A percentile compares a stretch with the other conserved stretches of the same genome.
Conservation (phyloP, 2,797 vertebrate genomes). For the Alca torda region DNA sequence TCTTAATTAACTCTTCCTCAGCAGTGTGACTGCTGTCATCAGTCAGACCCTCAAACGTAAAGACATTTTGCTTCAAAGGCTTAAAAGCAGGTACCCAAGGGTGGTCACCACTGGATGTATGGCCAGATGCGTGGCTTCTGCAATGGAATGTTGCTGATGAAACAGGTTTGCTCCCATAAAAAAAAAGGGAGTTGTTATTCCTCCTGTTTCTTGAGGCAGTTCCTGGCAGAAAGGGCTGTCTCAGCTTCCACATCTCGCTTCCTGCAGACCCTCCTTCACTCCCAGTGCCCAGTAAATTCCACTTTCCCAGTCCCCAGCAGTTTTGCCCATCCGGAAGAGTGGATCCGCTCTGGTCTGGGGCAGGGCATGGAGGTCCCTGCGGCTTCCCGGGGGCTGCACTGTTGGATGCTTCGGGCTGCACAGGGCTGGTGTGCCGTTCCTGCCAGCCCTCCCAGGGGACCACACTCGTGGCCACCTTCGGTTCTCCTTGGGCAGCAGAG, state of each 20-base stretch:
- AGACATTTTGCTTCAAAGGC: neutral
- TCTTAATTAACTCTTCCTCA: neutral
- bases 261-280: rapidly evolving
- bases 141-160: neutral
- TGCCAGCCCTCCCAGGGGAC: neutral
- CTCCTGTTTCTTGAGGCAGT: neutral
- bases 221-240: neutral
- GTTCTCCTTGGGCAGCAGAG: neutral
- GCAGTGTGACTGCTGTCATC: neutral
- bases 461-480: neutral
- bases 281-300: neutral
- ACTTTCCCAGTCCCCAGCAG: rapidly evolving
- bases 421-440: neutral
- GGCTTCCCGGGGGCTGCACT: neutral
- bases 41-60: neutral
- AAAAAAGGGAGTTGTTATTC: neutral
- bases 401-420: neutral
- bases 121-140: neutral
- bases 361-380: rapidly evolving
- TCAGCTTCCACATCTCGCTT: neutral
- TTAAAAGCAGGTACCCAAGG: neutral
- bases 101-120: neutral
- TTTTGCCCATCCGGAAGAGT: rapidly evolving
- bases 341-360: rapidly evolving
- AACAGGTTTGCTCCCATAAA: neutral